Conservation (phyloP, 2,888 invertebrate species). For the Beris morrisii region DNA sequence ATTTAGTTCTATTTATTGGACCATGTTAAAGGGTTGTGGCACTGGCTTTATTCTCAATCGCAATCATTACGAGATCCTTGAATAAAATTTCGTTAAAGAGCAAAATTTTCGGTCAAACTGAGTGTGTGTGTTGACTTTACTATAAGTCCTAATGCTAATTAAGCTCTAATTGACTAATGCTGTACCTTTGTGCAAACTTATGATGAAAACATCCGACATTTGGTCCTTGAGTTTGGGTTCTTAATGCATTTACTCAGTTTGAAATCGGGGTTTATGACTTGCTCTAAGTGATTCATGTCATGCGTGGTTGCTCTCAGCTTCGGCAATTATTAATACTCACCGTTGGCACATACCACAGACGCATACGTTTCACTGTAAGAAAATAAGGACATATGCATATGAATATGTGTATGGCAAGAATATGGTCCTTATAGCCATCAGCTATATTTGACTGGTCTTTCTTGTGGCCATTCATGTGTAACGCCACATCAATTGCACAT, state of each 20-base stretch:
- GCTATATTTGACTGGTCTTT: background rate
- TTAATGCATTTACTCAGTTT: constrained; percentile 20
- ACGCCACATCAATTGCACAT: constrained; percentile 36
- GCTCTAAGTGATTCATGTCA: constrained; percentile 37
- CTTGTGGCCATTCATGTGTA: constrained; percentile 7
- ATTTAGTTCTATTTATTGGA: no score
- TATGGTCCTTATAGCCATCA: constrained; percentile 13
- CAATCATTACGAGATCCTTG: no score
- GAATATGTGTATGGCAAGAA: constrained; percentile 23
- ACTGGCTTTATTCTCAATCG: no score
- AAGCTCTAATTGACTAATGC: no score
- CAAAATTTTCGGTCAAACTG: no score
- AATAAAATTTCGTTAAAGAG: no score
- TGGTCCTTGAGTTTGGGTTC: no score
- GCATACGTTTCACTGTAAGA: constrained; percentile 14
- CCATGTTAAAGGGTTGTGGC: no score
- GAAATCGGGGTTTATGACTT: constrained; percentile 33
- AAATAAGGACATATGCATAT: constrained; percentile 17
- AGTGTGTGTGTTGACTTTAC: no score
- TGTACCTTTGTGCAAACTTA: no score
- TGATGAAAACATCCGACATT: no score
- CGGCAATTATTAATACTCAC: constrained; percentile 33
- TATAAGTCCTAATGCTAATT: no score
- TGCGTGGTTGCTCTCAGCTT: constrained; percentile 30
- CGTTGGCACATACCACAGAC: constrained; percentile 19